phyloP scores from a whole-genome alignment of 2,113 vertebrate species.

The Xenus cinereus region DNA sequence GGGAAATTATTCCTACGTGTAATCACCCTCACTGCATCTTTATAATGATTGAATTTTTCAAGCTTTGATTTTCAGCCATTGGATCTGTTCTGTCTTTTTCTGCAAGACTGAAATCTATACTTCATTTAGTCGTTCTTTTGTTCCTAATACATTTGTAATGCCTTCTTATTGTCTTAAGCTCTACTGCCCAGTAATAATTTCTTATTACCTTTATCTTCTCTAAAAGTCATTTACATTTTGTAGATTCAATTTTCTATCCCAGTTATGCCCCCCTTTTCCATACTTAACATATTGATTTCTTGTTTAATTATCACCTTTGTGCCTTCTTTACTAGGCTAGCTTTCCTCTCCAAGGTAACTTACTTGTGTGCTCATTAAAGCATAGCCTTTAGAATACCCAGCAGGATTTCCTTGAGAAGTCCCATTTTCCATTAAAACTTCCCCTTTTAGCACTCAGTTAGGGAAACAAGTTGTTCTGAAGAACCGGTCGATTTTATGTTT shows the following conservation, averaged over 20 bases:
- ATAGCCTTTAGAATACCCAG: conserved; percentile 38
- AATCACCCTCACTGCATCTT: conserved; percentile 15
- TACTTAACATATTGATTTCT: conserved; percentile 57
- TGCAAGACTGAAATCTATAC: conserved; percentile 9
- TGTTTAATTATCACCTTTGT: conserved; percentile 63
- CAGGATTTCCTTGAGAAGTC: conserved; percentile 38
- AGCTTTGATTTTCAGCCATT: conserved; percentile 30
- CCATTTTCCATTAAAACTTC: conserved; percentile 38
- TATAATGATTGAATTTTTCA: conserved; percentile 27
- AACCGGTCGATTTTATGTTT: neutral
- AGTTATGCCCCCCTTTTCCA: conserved; percentile 32
- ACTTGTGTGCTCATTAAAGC: conserved; percentile 48
- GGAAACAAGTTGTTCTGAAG: conserved; percentile 9
- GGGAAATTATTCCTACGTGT: conserved; percentile 20
- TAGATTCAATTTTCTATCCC: conserved; percentile 29
- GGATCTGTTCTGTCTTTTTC: neutral
- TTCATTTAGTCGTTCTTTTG: conserved; percentile 35
- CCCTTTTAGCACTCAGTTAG: conserved; percentile 1
- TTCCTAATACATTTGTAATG: conserved; percentile 1
- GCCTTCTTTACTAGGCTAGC: conserved; percentile 3
- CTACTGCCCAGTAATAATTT: conserved; percentile 6
- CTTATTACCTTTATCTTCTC: conserved; percentile 16
- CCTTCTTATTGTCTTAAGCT: conserved; percentile 6
- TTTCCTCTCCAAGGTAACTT: conserved; percentile 48
- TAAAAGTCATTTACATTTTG: neutral